Conservation (phyloP, 2,888 invertebrate genomes). For the Pristionchus mayeri region DNA sequence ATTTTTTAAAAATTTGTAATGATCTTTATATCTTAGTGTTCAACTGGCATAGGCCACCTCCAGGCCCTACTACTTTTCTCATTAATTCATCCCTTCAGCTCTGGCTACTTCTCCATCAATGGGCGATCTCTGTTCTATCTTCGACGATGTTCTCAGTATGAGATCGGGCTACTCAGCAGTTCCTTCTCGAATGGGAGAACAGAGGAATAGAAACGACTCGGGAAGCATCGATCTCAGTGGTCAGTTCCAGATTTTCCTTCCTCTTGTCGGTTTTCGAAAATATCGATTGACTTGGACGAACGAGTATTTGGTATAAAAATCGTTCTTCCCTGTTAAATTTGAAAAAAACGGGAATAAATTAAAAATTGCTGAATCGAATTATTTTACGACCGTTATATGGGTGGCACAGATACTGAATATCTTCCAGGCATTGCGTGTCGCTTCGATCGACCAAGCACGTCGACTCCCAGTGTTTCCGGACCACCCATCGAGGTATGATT, state of each 20-base stretch:
- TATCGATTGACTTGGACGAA: too few species aligned
- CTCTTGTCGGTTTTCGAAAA: too few species aligned
- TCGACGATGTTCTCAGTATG: constrained; percentile 60
- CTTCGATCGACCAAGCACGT: neutral
- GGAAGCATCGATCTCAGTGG: constrained; percentile 41
- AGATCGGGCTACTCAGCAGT: neutral
- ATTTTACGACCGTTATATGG: too few species aligned
- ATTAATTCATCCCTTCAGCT: neutral
- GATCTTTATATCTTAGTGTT: neutral
- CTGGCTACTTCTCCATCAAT: constrained; percentile 52
- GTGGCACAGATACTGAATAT: too few species aligned
- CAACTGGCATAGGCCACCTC: too few species aligned
- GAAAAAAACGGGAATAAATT: too few species aligned
- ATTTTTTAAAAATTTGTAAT: neutral
- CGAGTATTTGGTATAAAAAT: too few species aligned
- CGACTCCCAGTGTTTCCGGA: neutral
- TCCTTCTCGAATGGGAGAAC: neutral
- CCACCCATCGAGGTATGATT: neutral
- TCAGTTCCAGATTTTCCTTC: too few species aligned
- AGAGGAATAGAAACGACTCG: neutral
- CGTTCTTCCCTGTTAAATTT: too few species aligned
- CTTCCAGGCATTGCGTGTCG: constrained; percentile 9
- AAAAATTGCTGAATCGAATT: too few species aligned
- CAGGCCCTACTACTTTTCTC: neutral
- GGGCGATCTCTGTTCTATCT: constrained; percentile 63